Evolutionary conservation across 2,888 invertebrate genomes (phyloP).

Genomic region (Ochropacha duplaris): DNA sequence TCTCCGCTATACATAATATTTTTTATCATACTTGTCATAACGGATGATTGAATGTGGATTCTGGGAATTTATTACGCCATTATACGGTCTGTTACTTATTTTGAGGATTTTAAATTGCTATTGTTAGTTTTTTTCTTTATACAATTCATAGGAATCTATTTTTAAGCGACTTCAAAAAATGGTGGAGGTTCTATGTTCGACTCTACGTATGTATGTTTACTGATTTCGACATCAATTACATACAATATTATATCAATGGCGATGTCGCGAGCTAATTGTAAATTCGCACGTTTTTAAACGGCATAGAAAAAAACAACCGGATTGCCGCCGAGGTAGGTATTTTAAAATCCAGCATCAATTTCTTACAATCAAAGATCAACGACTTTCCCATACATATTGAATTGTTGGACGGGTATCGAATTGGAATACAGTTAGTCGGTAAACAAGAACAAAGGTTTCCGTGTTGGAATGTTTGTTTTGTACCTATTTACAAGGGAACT

Average conservation of each 20-base stretch:
- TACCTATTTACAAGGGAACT: conserved; percentile 17
- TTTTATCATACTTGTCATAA: background rate
- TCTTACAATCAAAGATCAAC: conserved; percentile 1
- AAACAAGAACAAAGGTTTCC: background rate
- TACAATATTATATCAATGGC: too few species aligned
- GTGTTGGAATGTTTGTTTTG: background rate
- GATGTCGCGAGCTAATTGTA: too few species aligned
- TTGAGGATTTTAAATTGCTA: too few species aligned
- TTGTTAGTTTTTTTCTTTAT: background rate
- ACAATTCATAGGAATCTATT: background rate
- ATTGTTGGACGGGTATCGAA: background rate
- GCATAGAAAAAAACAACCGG: too few species aligned
- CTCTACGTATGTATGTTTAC: too few species aligned
- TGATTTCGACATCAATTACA: too few species aligned
- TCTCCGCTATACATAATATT: background rate
- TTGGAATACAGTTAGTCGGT: background rate
- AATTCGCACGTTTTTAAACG: too few species aligned
- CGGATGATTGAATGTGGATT: background rate
- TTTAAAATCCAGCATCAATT: conserved; percentile 4
- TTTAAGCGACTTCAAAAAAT: too few species aligned
- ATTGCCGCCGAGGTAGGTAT: background rate
- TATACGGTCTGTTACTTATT: background rate
- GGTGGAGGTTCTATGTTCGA: too few species aligned
- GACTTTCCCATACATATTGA: background rate
- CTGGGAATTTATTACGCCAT: background rate